phyloP scores from a whole-genome alignment of 2,888 invertebrate genomes.

The Agrypnus murinus region DNA sequence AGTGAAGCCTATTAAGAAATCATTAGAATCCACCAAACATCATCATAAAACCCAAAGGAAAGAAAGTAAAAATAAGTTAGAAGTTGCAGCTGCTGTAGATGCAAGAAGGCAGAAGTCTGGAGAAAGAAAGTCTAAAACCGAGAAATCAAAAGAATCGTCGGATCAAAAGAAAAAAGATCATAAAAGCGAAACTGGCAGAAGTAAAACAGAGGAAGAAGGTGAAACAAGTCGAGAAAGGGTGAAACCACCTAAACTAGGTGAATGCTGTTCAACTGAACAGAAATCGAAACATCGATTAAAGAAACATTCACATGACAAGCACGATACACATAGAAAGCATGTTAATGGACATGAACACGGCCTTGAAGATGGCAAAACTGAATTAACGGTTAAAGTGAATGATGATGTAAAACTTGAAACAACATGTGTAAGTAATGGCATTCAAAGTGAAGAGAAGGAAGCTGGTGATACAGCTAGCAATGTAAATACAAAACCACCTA shows the following conservation, averaged over 20 bases:
- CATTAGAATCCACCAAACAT: slow-evolving; percentile 44
- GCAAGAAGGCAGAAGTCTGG: slow-evolving; percentile 47
- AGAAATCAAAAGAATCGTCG: slow-evolving; percentile 32
- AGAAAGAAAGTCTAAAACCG: slow-evolving; percentile 39
- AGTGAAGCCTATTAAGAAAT: slow-evolving; percentile 67
- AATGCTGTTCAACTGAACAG: slow-evolving; percentile 28
- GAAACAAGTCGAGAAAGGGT: slow-evolving; percentile 14
- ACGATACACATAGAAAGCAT: not conserved
- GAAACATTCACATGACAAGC: slow-evolving; percentile 10
- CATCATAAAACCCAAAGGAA: slow-evolving; percentile 38
- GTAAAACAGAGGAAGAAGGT: not conserved
- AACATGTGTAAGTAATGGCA: not conserved
- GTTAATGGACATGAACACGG: not conserved
- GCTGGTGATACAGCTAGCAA: not conserved
- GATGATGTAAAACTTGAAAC: slow-evolving; percentile 11
- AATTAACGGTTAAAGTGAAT: not conserved
- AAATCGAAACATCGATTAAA: slow-evolving; percentile 27
- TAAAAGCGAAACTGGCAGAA: slow-evolving; percentile 14
- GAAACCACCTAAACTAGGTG: slow-evolving; percentile 40
- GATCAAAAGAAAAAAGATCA: slow-evolving; percentile 41
- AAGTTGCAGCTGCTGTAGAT: slow-evolving; percentile 41
- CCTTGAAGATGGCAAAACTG: not conserved
- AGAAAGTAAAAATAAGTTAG: slow-evolving; percentile 49
- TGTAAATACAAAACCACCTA: slow-evolving; percentile 79
- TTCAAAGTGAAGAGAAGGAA: not conserved